Conservation (phyloP, 1,140 invertebrate genomes). For the Nautilus pompilius region DNA sequence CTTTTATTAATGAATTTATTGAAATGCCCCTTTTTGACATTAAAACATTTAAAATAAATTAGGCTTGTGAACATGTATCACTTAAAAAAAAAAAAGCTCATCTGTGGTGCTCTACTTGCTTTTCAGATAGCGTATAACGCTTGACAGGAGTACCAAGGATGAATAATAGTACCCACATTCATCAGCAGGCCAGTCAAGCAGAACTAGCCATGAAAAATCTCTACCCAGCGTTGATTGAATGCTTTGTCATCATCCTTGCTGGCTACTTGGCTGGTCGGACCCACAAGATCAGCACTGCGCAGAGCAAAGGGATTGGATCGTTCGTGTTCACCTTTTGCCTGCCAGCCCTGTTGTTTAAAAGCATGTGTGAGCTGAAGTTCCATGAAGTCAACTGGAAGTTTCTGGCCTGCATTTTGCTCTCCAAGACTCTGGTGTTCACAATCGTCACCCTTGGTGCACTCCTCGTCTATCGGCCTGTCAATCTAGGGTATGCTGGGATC, state of each 20-base stretch:
- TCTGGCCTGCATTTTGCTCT: slow-evolving; percentile 76
- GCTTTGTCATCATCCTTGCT: slow-evolving; percentile 85
- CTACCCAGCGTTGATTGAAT: slow-evolving; percentile 85
- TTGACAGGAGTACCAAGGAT: too few species aligned
- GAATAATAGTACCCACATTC: too few species aligned
- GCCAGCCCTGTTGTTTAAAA: slow-evolving; percentile 88
- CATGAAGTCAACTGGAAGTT: slow-evolving; percentile 82
- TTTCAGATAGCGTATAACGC: too few species aligned
- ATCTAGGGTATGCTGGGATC: slow-evolving; percentile 80
- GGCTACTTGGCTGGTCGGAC: slow-evolving; percentile 87
- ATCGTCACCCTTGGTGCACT: slow-evolving; percentile 75
- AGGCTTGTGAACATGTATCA: too few species aligned
- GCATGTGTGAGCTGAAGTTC: slow-evolving; percentile 81
- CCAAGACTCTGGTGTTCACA: slow-evolving; percentile 84
- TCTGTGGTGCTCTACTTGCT: too few species aligned
- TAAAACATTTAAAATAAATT: too few species aligned
- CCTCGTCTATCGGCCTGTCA: slow-evolving; percentile 70
- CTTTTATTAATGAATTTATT: too few species aligned
- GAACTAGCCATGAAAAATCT: slow-evolving; percentile 67
- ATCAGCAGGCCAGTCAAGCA: not conserved
- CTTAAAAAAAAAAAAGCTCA: too few species aligned
- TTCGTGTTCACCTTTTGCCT: slow-evolving; percentile 92
- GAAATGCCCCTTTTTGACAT: too few species aligned
- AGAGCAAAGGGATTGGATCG: slow-evolving; percentile 86
- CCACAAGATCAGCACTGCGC: slow-evolving; percentile 72